phyloP scores from a whole-genome alignment of 2,113 vertebrate species.

The Pseudolaguvia tuberculata region DNA sequence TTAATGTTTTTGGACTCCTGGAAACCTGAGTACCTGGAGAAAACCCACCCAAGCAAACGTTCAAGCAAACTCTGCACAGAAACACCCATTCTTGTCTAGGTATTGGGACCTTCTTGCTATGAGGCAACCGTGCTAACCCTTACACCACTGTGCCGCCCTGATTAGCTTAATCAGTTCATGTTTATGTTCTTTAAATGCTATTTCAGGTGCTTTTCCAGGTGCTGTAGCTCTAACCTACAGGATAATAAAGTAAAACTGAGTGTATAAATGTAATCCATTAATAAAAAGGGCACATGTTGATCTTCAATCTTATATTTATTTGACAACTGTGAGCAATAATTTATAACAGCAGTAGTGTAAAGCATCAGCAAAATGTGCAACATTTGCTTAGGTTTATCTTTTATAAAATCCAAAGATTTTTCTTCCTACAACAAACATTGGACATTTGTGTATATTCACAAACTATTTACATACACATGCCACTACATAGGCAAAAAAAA shows the following conservation, averaged over 20 bases:
- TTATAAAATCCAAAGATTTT: constrained; percentile 81
- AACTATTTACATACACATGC: constrained; percentile 87
- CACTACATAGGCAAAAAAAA: constrained; percentile 82
- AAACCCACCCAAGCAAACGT: too few relatives aligned
- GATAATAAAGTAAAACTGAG: neutral
- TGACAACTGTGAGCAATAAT: constrained; percentile 91
- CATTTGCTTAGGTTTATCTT: constrained; percentile 78
- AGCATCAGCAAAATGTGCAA: constrained; percentile 95
- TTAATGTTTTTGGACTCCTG: too few relatives aligned
- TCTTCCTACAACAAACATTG: constrained; percentile 89
- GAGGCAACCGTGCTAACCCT: too few relatives aligned
- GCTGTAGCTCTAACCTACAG: too few relatives aligned
- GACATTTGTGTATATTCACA: constrained; percentile 86
- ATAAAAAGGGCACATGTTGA: constrained; percentile 2
- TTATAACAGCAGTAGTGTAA: constrained; percentile 94
- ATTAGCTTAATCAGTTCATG: neutral
- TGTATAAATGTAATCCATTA: neutral
- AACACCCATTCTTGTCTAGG: too few relatives aligned
- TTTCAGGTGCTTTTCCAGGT: neutral
- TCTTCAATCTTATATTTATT: constrained; percentile 76
- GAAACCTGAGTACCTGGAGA: too few relatives aligned
- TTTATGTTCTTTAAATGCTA: neutral
- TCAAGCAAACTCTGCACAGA: too few relatives aligned
- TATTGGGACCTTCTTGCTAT: too few relatives aligned
- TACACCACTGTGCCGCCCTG: too few relatives aligned